Evolutionary conservation across 1,140 invertebrate genomes (phyloP), one percentile per base, ranked within the genome.

Genomic region (Heliconius nattereri): DNA sequence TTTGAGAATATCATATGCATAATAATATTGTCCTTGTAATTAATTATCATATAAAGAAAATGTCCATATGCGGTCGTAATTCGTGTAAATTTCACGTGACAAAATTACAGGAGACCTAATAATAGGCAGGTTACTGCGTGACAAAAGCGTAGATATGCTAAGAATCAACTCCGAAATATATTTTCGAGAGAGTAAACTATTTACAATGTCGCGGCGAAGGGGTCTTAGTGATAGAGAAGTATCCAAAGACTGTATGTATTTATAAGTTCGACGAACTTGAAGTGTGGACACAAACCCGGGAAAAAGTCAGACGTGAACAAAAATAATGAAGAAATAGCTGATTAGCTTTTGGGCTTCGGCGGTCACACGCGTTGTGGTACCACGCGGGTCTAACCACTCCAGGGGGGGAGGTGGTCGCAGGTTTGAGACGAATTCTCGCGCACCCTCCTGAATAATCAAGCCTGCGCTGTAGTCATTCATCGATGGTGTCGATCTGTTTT

Each of bases 171-270:
- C 91, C 91, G 90, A 91, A 93, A 92, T 91, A 91, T 92, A 93
- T 92, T 94, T 94, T 93, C 91, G 92, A 90, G 91, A 89, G 89
- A 92, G 86, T 84, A 85, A 86, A 90, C 86, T 94, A 93, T 93
- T 94, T 93, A 94, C 91, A 94, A 86, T 71, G 75, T 85, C 85
- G 87, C 87, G 83, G 88, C 82, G 85, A 87, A 89, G 87, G 89
- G 87, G 92, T 93, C 91, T 93, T 94, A 93, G 91, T 90, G 90
- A 90, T 92, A 92, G 23, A 26, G 88, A 89, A 73, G 86, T 92
- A 92, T 94, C 92, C 92, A 94, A 94, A 94, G 92, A 94, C 92
- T 93, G 92, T 90, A 91, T 92, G 86, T 90, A 92, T 92, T 87
- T 94, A 92, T 91, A 86, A 92, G 90, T 92, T 92, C 90, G 79